phyloP scores from a whole-genome alignment of 2,888 invertebrate genomes.

The Pocota personata region DNA sequence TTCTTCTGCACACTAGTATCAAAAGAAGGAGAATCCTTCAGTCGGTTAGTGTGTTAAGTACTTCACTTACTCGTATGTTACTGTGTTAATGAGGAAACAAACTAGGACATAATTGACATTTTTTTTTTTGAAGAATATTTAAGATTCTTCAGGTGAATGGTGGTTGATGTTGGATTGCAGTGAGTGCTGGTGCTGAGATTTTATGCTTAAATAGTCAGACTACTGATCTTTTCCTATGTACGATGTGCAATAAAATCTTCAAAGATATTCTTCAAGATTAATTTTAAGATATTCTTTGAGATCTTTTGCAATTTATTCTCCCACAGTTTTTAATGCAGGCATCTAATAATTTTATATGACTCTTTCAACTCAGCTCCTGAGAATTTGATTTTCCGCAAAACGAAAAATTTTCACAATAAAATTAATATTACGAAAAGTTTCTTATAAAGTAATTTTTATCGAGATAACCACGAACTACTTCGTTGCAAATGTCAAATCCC shows the following conservation, averaged over 20 bases:
- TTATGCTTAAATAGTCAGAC: too few relatives aligned
- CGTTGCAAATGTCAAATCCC: background rate
- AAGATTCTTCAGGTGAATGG: background rate
- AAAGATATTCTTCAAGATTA: background rate
- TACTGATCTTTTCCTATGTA: too few relatives aligned
- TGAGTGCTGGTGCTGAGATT: too few relatives aligned
- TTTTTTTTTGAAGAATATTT: slow-evolving; percentile 7
- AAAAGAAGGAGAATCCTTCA: slow-evolving; percentile 37
- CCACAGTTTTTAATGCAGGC: background rate
- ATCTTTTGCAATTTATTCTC: too few relatives aligned
- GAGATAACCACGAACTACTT: background rate
- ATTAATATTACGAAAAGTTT: background rate
- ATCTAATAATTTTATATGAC: background rate
- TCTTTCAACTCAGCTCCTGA: background rate
- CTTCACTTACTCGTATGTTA: slow-evolving; percentile 50
- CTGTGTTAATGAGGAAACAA: slow-evolving; percentile 62
- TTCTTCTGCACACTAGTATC: slow-evolving; percentile 11
- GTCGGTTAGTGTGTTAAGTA: slow-evolving; percentile 61
- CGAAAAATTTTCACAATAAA: background rate
- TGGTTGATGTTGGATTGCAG: background rate
- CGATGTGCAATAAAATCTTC: too few relatives aligned
- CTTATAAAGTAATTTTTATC: background rate
- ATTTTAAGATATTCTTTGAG: too few relatives aligned
- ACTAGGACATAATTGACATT: slow-evolving; percentile 33
- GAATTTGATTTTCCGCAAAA: background rate